Evolutionary conservation across 2,888 invertebrate genomes (phyloP), one percentile per base, ranked within the genome.

Genomic region (Kuschelorhynchus macadamiae): DNA sequence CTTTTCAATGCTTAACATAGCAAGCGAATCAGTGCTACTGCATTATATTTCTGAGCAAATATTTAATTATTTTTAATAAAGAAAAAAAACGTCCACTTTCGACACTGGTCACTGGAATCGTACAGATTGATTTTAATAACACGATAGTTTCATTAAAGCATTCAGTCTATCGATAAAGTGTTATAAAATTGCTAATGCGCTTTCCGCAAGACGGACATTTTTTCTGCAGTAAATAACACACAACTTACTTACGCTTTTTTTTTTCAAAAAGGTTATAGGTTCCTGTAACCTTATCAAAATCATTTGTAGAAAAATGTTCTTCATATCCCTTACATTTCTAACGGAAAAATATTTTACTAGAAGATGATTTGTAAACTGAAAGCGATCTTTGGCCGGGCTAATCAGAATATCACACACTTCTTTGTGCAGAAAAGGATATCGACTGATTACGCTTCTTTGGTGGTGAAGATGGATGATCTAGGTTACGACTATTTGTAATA

Each of bases 321-420:
- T 49, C 49, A 18, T 21, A 49, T 49, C 20, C 49, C 2, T 41
- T 3, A 12, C 17, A 49, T 18, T 49, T 49, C 20, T 18, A 18
- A n/a, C 20, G 14, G 11, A 49, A 49, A 1, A 16, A 49, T 1
- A 49, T 18, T 20, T 49, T 49, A 2, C 49, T 30, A 49, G 20
- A 18, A 49, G 49, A 49, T 49, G 49, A 9, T 49, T 14, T 20
- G 17, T 49, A 49, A 49, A 49, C 49, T 49, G 49, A 49, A 49
- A 49, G n/a, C 20, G 12, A 2, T 49, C 20, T 49, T 25, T 49
- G 21, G 20, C 17, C 20, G 17, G 20, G 9, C 7, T 47, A 47
- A 47, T 47, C 20, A 47, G 20, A 11, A 42, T 14, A 14, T 42
- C 16, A 14, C 42, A 42, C 14, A 42, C 42, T 25, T 25, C 4